Evolutionary conservation across 2,888 invertebrate species (phyloP), one percentile per base, ranked within the genome.

Genomic region (Drosophila nigricruria): DNA sequence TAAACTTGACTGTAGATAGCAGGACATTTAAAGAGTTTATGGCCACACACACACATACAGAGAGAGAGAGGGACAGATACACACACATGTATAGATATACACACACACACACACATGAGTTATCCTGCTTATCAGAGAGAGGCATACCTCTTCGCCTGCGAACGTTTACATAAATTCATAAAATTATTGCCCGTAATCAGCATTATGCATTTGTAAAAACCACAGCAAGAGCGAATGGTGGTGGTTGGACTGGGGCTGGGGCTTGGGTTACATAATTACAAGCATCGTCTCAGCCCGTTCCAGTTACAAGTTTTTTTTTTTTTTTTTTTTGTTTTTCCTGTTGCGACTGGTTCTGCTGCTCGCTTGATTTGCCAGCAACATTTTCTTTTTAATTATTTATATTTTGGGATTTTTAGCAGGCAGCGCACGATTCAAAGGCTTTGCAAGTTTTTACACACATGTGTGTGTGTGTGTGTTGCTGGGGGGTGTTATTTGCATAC

Each of bases 171-270:
- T 90, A 91, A 91, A 90, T 85, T 89, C 90, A 88, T 84, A 84
- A 90, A 90, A 91, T 91, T 90, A 90, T 90, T 91, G 90, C 91
- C 89, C 91, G 86, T 91, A 91, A 91, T 91, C 91, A 91, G 91
- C 90, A 91, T 91, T 91, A 90, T 91, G 90, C 92, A 90, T 91
- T 91, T 91, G 89, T 86, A 81, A 88, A 91, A 91, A 86, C 90
- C 91, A 82, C 91, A 90, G 84, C 50, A 80, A 76, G 62, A 52
- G 63, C 43, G 50, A 61, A 70, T 66, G 73, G 63, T 59, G 54
- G 43, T 49, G 30, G 27, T 18, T 18, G 14, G 20, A 5, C 42
- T n/a, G 2, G 16, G 34, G 8, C 10, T 32, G 12, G 34, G 70
- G 57, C 53, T 32, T 5, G 34, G 70, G 57, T 50, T 59, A 70